phyloP scores from a whole-genome alignment of 64 coral and sea anemone species.

The Astreopora myriophthalma region DNA sequence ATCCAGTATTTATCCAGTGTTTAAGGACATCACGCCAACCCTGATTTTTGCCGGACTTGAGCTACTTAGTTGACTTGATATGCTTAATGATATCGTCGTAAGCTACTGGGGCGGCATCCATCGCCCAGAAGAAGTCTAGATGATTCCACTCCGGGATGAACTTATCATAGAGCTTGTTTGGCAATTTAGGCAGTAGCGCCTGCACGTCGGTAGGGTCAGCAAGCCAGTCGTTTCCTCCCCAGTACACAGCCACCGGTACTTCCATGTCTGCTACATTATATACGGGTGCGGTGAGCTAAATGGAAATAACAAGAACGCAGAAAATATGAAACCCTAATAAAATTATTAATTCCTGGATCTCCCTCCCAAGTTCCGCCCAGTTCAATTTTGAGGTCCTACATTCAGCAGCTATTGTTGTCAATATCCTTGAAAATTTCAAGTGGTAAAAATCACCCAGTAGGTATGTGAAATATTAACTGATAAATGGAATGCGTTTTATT shows the following conservation, averaged over 20 bases:
- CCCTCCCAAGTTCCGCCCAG: no score
- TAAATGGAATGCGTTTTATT: no score
- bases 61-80: constrained; percentile 22
- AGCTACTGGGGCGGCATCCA: constrained; percentile 65
- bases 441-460: no score
- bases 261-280: constrained; percentile 64
- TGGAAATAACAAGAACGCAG: not conserved
- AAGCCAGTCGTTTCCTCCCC: constrained; percentile 59
- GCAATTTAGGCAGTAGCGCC: constrained; percentile 23
- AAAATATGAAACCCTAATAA: not conserved
- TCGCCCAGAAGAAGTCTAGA: constrained; percentile 81
- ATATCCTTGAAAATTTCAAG: no score
- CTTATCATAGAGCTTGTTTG: constrained; percentile 47
- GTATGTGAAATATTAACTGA: no score
- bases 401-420: no score
- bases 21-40: no score
- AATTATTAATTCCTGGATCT: no score
- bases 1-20: no score
- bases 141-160: constrained; percentile 76
- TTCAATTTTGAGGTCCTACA: no score
- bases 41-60: no score
- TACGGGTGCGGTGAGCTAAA: constrained; percentile 67
- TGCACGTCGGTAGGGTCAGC: constrained; percentile 80
- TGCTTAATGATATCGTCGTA: constrained; percentile 73
- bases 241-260: constrained; percentile 79